phyloP scores from a whole-genome alignment of 2,113 vertebrate genomes.

The Dipodomys stephensi region DNA sequence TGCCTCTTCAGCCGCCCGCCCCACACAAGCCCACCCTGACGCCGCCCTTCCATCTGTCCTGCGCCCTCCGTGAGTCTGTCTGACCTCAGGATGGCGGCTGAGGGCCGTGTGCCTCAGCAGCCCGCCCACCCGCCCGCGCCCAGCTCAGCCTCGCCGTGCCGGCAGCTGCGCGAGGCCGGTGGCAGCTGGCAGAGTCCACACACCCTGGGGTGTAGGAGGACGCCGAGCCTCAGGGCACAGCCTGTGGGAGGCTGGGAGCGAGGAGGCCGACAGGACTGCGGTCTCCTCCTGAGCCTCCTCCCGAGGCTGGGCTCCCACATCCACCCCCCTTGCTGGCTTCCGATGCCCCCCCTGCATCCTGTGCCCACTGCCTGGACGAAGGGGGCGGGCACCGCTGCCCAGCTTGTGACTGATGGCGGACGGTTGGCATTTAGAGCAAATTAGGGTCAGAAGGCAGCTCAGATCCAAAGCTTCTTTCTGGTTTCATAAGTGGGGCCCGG shows the following conservation, averaged over 20 bases:
- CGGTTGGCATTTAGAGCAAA: not conserved
- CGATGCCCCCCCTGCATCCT: not conserved
- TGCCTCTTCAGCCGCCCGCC: no score
- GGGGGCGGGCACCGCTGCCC: not conserved
- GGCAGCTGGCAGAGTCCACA: no score
- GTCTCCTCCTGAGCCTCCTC: no score
- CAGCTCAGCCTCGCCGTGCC: no score
- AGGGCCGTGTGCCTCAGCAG: not conserved
- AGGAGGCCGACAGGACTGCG: accelerated
- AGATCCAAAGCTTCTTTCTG: not conserved
- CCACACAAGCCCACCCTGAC: no score
- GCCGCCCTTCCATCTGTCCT: not conserved
- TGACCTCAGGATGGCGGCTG: not conserved
- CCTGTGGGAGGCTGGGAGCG: not conserved
- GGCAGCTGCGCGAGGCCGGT: no score
- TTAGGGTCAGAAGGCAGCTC: accelerated
- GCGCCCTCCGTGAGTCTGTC: not conserved
- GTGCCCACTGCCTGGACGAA: not conserved
- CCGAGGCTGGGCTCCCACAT: no score
- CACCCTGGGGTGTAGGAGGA: no score
- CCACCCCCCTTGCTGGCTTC: no score
- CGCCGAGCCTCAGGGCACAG: no score
- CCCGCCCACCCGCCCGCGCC: not conserved
- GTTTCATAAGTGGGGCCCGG: not conserved
- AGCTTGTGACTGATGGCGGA: not conserved